phyloP scores from a whole-genome alignment of 2,113 vertebrate genomes.

The Apodemus sylvaticus region DNA sequence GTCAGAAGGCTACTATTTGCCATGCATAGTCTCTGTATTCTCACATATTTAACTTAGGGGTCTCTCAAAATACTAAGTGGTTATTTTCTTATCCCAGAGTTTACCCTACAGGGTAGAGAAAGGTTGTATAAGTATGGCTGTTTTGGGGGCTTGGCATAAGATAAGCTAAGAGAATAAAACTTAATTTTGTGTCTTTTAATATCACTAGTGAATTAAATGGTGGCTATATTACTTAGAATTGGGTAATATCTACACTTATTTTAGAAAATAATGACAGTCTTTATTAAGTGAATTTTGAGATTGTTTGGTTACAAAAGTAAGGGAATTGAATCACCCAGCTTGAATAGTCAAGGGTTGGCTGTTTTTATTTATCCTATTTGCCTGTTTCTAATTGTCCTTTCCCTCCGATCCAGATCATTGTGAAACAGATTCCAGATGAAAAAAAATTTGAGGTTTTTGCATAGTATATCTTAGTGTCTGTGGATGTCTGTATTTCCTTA shows the following conservation, averaged over 20 bases:
- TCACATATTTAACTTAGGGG: conserved; percentile 38
- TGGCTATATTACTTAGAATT: conserved; percentile 30
- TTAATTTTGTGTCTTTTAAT: conserved; percentile 38
- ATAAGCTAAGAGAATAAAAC: conserved; percentile 41
- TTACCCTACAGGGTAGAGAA: conserved; percentile 47
- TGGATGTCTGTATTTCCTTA: conserved; percentile 82
- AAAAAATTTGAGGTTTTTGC: background rate
- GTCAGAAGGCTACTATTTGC: background rate
- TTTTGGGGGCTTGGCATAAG: background rate
- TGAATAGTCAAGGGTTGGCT: conserved; percentile 14
- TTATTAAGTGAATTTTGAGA: conserved; percentile 18
- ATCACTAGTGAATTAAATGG: conserved; percentile 30
- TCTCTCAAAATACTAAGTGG: conserved; percentile 27
- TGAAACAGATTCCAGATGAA: conserved; percentile 52
- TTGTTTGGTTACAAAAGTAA: background rate
- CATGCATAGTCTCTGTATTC: background rate
- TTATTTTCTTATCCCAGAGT: conserved; percentile 54
- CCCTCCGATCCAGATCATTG: background rate
- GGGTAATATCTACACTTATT: conserved; percentile 33
- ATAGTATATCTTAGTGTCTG: conserved; percentile 42
- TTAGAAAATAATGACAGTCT: conserved; percentile 31
- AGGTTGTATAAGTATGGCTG: conserved; percentile 53
- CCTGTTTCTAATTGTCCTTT: background rate
- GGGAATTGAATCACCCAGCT: background rate
- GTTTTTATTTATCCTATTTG: background rate